Evolutionary conservation across 92 coral and sea anemone species (phyloP).

Genomic region (Parazoanthus swiftii): DNA sequence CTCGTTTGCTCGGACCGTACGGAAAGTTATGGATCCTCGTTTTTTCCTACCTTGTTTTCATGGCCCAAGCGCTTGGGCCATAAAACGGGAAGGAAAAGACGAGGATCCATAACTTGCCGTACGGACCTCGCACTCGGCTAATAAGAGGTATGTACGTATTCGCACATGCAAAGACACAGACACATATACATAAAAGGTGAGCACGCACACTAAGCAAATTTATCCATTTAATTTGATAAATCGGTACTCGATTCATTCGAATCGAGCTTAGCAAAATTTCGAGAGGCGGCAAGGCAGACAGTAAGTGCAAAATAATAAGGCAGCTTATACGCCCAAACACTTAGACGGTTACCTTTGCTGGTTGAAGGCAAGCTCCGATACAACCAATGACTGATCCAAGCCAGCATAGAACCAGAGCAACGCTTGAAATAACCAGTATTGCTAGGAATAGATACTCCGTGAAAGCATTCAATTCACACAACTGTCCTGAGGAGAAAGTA

Average conservation of each 20-base stretch:
- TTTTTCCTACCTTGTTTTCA: too few relatives aligned
- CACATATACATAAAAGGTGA: neutral
- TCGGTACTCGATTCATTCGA: neutral
- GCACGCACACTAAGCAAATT: neutral
- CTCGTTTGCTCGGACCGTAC: too few relatives aligned
- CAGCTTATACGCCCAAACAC: neutral
- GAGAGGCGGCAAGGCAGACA: neutral
- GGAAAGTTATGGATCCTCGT: too few relatives aligned
- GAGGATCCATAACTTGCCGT: too few relatives aligned
- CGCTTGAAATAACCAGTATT: slow-evolving; percentile 35
- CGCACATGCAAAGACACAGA: too few relatives aligned
- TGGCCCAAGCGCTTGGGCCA: too few relatives aligned
- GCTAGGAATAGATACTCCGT: slow-evolving; percentile 27
- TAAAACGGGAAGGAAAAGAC: too few relatives aligned
- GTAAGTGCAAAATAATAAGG: too few relatives aligned
- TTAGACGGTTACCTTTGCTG: neutral
- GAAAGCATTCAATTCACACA: slow-evolving; percentile 12
- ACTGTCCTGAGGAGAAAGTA: slow-evolving; percentile 11
- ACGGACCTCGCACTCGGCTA: too few relatives aligned
- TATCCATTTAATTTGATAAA: too few relatives aligned
- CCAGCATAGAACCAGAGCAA: slow-evolving; percentile 28
- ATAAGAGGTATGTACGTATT: too few relatives aligned
- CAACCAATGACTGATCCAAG: slow-evolving; percentile 29
- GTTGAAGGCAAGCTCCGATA: slow-evolving; percentile 25
- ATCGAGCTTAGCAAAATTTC: neutral